phyloP scores from a whole-genome alignment of 2,888 invertebrate species.

The Trichogramma dendrolimi region DNA sequence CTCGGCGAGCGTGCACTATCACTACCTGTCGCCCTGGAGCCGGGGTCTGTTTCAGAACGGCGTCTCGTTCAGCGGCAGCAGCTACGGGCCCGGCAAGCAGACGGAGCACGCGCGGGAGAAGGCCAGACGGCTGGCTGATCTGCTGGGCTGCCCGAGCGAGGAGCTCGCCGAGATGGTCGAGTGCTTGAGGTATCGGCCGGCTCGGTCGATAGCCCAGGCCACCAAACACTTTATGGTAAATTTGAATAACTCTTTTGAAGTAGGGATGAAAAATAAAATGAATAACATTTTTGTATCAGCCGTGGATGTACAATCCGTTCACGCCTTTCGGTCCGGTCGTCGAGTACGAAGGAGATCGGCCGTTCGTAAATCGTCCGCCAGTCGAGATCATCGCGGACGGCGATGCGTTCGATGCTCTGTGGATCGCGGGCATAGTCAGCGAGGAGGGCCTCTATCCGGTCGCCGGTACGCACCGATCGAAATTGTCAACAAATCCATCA shows the following conservation, averaged over 20 bases:
- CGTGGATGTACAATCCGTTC: slow-evolving; percentile 64
- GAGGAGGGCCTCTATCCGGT: slow-evolving; percentile 74
- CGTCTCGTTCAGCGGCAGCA: slow-evolving; percentile 67
- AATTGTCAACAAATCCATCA: slow-evolving; percentile 22
- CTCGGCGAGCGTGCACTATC: slow-evolving; percentile 70
- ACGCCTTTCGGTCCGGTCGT: slow-evolving; percentile 70
- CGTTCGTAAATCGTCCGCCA: slow-evolving; percentile 67
- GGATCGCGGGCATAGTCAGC: slow-evolving; percentile 61
- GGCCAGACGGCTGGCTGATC: slow-evolving; percentile 58
- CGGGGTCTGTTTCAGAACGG: slow-evolving; percentile 44
- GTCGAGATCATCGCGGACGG: slow-evolving; percentile 60
- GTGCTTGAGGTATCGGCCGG: slow-evolving; percentile 63
- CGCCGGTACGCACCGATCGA: slow-evolving; percentile 54
- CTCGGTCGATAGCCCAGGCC: slow-evolving; percentile 58
- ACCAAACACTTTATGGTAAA: slow-evolving; percentile 58
- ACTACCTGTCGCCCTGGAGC: slow-evolving; percentile 59
- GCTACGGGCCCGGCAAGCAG: slow-evolving; percentile 52
- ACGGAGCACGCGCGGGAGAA: slow-evolving; percentile 55
- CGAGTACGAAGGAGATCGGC: slow-evolving; percentile 58
- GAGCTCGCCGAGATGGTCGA: slow-evolving; percentile 58
- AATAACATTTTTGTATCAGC: slow-evolving; percentile 44
- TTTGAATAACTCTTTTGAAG: neutral
- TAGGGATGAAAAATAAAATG: neutral
- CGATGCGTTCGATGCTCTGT: slow-evolving; percentile 62
- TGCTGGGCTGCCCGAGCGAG: slow-evolving; percentile 61